A percentile compares a stretch with the other conserved stretches of the same genome.
Conservation (phyloP, 2,797 vertebrate genomes). For the Urophycis tenuis region DNA sequence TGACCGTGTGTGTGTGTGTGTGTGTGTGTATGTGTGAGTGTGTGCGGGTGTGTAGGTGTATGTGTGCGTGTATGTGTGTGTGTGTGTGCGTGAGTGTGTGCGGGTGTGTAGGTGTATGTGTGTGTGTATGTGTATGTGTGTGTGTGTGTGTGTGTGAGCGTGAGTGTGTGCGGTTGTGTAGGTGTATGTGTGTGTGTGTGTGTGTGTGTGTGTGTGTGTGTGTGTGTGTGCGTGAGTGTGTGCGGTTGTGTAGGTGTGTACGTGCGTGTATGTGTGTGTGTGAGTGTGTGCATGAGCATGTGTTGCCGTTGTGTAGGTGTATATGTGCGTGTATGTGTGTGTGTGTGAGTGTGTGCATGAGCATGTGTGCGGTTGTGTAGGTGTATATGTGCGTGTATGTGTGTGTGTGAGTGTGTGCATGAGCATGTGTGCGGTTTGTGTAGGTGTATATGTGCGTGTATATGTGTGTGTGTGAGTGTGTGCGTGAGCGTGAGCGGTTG, state of each 20-base stretch:
- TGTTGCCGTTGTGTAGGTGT: conserved; percentile 1
- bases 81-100: background rate
- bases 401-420: background rate
- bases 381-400: conserved; percentile 3
- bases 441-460: background rate
- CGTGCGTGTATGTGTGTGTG: conserved; percentile 10
- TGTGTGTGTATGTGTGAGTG: conserved; percentile 22
- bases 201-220: conserved; percentile 4
- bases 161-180: conserved; percentile 8
- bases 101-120: conserved; percentile 1
- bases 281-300: background rate
- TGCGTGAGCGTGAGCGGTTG: conserved; percentile 1
- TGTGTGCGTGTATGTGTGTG: conserved; percentile 1
- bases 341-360: background rate
- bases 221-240: background rate
- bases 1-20: conserved; percentile 5
- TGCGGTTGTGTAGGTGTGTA: background rate
- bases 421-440: conserved; percentile 6
- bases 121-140: background rate
- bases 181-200: conserved; percentile 4
- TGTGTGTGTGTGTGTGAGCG: background rate
- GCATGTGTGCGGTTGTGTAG: conserved; percentile 5
- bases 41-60: too few relatives aligned
- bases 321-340: conserved; percentile 6
- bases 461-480: background rate